Evolutionary conservation across 2,888 invertebrate species (phyloP).

Genomic region (Lampropteryx suffumata): DNA sequence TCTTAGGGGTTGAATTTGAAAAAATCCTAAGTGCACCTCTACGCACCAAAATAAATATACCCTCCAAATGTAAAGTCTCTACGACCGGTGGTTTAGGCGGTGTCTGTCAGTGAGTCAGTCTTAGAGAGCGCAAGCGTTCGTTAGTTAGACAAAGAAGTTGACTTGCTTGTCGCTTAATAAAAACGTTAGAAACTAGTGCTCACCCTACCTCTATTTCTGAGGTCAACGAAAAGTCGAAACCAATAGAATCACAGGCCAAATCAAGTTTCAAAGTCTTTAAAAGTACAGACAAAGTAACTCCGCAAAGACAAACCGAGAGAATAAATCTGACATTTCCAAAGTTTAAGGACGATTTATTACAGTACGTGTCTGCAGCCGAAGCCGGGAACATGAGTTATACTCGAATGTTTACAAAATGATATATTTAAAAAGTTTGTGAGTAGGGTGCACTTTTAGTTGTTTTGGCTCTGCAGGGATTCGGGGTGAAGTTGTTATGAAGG

Average conservation of each 20-base stretch:
- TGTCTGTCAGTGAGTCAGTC: too few species aligned
- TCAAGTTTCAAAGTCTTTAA: conserved; percentile 22
- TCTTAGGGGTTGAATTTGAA: too few species aligned
- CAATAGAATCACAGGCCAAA: conserved; percentile 13
- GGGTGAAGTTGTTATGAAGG: conserved; percentile 9
- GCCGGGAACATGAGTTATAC: conserved; percentile 56
- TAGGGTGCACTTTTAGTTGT: conserved; percentile 12
- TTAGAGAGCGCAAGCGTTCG: too few species aligned
- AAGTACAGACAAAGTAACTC: conserved; percentile 23
- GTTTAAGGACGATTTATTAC: conserved; percentile 61
- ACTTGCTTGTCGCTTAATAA: too few species aligned
- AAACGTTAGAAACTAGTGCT: neutral
- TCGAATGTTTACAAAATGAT: conserved; percentile 55
- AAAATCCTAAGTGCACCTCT: too few species aligned
- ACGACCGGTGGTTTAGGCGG: too few species aligned
- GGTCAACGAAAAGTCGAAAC: conserved; percentile 3
- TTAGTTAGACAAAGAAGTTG: too few species aligned
- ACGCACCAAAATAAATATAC: too few species aligned
- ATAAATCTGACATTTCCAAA: conserved; percentile 48
- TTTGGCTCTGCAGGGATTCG: conserved; percentile 11
- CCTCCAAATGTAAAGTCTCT: too few species aligned
- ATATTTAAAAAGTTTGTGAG: conserved; percentile 45
- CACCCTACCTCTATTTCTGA: neutral
- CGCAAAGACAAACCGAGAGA: conserved; percentile 39
- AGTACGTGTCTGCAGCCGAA: conserved; percentile 46